Conservation (phyloP, 2,797 vertebrate genomes). For the Gambusia yucatana region DNA sequence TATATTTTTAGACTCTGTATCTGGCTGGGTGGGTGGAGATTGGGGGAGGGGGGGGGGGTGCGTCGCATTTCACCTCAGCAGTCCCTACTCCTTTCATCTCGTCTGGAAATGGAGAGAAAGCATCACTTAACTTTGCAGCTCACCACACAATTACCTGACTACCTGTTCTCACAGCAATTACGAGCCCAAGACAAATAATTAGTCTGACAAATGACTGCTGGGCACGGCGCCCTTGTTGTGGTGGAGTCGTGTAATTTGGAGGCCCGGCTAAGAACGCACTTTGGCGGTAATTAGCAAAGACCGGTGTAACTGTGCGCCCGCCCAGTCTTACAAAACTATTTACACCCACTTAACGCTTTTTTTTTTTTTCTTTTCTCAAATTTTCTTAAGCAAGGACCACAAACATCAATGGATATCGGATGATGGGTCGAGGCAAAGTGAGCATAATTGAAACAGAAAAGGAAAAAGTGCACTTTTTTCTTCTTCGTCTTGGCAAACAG, state of each 20-base stretch:
- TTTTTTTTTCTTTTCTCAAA: not conserved
- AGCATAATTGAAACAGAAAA: not conserved
- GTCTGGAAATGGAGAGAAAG: constrained; percentile 68
- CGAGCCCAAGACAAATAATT: constrained; percentile 86
- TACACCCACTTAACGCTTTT: not conserved
- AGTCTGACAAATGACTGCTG: constrained; percentile 85
- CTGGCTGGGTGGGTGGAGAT: constrained; percentile 59
- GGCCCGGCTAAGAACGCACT: constrained; percentile 70
- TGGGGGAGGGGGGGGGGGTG: not conserved
- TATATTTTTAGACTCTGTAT: constrained; percentile 72
- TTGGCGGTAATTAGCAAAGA: constrained; percentile 80
- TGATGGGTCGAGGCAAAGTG: not conserved
- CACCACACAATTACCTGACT: constrained; percentile 83
- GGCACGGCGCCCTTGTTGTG: constrained; percentile 83
- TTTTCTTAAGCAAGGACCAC: not conserved
- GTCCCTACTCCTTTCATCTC: constrained; percentile 73
- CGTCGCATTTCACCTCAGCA: constrained; percentile 57
- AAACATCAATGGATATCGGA: not conserved
- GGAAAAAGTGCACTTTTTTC: not conserved
- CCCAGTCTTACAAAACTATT: not conserved
- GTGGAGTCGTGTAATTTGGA: constrained; percentile 85
- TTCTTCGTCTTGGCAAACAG: not conserved
- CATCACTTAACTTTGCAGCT: constrained; percentile 81
- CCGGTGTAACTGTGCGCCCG: constrained; percentile 77
- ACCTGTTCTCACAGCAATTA: constrained; percentile 83